A percentile compares a stretch with the other conserved stretches of the same genome.
phyloP scores from a whole-genome alignment of 2,797 vertebrate genomes.

The Rhinichthys osculus region DNA sequence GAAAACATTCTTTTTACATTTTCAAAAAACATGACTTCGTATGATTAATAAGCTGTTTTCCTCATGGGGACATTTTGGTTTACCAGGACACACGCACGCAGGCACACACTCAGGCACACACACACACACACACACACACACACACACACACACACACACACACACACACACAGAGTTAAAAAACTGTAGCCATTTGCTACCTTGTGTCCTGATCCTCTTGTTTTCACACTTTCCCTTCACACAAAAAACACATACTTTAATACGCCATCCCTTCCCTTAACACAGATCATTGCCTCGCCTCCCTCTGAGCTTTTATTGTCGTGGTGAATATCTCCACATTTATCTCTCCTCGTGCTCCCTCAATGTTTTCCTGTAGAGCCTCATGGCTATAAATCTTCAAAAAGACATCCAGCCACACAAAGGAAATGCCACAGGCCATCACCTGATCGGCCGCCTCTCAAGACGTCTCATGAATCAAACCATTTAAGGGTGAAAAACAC shows the following conservation, averaged over 20 bases:
- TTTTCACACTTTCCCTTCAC: not conserved
- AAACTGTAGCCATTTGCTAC: not conserved
- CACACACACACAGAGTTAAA: not conserved
- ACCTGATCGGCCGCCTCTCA: slow-evolving; percentile 24
- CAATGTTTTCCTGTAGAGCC: slow-evolving; percentile 36
- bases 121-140: not conserved
- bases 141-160: no score
- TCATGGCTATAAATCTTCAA: slow-evolving; percentile 53
- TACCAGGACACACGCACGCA: not conserved
- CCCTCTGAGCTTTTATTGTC: slow-evolving; percentile 44
- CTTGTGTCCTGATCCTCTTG: not conserved
- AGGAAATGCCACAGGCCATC: slow-evolving; percentile 57
- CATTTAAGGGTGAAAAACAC: slow-evolving; percentile 48
- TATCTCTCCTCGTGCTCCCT: slow-evolving; percentile 35
- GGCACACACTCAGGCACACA: rapidly evolving
- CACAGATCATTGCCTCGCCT: slow-evolving; percentile 44
- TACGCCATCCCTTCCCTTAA: slow-evolving; percentile 15
- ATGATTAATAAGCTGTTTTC: no score
- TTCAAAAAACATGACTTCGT: not conserved
- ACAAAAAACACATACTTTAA: slow-evolving; percentile 25
- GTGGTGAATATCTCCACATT: slow-evolving; percentile 44
- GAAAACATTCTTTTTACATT: not conserved
- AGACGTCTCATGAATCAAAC: slow-evolving; percentile 51
- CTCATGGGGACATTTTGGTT: not conserved
- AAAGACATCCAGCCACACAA: slow-evolving; percentile 54